Evolutionary conservation across 2,113 vertebrate species (phyloP).

Genomic region (Albula glossodonta): DNA sequence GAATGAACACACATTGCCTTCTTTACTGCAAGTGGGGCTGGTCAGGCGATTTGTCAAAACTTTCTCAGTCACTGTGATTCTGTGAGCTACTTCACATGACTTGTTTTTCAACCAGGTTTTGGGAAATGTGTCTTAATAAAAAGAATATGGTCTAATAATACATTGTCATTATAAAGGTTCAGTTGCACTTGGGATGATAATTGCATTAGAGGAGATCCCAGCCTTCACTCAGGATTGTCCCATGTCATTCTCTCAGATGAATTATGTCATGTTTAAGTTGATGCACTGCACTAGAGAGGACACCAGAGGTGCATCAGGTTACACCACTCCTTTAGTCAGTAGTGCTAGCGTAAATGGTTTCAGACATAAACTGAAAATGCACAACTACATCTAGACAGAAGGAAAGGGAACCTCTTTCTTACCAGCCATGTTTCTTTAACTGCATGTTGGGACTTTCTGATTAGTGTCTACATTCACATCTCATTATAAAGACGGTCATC

Average conservation of each 20-base stretch:
- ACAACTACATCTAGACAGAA: neutral
- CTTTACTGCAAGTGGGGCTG: no score
- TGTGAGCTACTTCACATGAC: neutral
- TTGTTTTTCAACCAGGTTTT: neutral
- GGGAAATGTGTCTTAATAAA: no score
- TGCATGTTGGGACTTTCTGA: neutral
- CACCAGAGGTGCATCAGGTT: neutral
- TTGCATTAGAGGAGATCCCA: neutral
- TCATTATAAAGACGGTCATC: neutral
- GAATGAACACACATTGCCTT: slow-evolving; percentile 5
- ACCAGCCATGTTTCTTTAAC: no score
- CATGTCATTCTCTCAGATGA: neutral
- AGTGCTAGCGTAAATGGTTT: neutral
- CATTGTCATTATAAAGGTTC: neutral
- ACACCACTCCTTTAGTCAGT: neutral
- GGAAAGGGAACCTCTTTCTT: no score
- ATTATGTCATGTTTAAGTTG: neutral
- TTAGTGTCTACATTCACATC: neutral
- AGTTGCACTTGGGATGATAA: neutral
- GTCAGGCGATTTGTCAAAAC: neutral
- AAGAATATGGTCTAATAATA: neutral
- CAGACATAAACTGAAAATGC: neutral
- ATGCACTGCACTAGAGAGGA: neutral
- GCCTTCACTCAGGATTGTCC: neutral
- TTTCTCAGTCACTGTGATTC: neutral